A percentile compares a stretch with the other conserved stretches of the same genome.
Evolutionary conservation across 2,888 invertebrate genomes (phyloP).

Genomic region (Euplexia lucipara): DNA sequence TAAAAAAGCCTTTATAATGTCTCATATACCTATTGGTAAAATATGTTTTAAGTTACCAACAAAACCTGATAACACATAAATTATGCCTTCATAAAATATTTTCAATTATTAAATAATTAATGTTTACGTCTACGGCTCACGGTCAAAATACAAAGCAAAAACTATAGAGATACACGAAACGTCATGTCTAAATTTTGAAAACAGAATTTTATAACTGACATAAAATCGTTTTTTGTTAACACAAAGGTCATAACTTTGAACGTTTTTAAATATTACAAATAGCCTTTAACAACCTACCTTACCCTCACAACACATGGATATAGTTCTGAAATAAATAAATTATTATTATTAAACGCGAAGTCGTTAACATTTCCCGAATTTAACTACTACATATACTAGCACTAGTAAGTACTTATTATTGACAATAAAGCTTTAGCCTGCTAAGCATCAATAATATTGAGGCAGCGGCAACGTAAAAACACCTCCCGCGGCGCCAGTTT

Average conservation of each 20-base stretch:
- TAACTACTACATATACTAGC: too few species aligned
- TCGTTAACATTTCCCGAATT: constrained; percentile 49
- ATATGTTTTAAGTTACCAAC: not conserved
- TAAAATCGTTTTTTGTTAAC: constrained; percentile 21
- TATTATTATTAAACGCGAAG: constrained; percentile 7
- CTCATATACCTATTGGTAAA: not conserved
- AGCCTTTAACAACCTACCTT: not conserved
- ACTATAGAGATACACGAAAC: constrained; percentile 21
- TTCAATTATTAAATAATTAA: constrained; percentile 29
- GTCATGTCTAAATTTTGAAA: constrained; percentile 35
- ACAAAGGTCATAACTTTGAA: constrained; percentile 18
- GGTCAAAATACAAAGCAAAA: constrained; percentile 40
- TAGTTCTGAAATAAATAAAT: too few species aligned
- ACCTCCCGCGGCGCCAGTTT: constrained; percentile 54
- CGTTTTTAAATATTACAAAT: constrained; percentile 34
- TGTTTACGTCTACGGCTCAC: constrained; percentile 35
- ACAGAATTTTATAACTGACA: constrained; percentile 22
- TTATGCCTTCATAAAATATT: constrained; percentile 18
- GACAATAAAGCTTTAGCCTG: constrained; percentile 52
- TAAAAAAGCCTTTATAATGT: not conserved
- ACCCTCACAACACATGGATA: too few species aligned
- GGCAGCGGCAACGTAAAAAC: constrained; percentile 52
- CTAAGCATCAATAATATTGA: constrained; percentile 48
- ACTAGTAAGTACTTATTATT: constrained; percentile 42
- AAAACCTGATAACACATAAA: not conserved